Conservation (phyloP, 2,888 invertebrate genomes). For the Caenorhabditis drosophilae region DNA sequence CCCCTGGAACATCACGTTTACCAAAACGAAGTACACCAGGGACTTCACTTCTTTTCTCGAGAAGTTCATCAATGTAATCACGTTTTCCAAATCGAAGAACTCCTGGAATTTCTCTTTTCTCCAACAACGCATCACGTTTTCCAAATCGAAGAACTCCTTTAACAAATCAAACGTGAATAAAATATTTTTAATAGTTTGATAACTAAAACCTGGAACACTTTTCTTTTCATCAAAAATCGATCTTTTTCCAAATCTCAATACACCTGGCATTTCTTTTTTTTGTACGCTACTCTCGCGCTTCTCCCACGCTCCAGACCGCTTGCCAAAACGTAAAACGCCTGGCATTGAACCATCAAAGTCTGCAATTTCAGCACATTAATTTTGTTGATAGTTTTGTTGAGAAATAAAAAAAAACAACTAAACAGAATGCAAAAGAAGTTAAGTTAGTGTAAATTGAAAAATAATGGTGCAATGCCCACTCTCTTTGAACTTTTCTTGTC, state of each 20-base stretch:
- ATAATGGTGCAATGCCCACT: too few species aligned
- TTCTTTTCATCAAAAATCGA: constrained; percentile 45
- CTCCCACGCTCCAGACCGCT: constrained; percentile 49
- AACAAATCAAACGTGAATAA: constrained; percentile 1
- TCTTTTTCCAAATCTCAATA: constrained; percentile 51
- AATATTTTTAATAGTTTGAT: constrained; percentile 5
- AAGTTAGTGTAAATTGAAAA: too few species aligned
- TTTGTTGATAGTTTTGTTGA: too few species aligned
- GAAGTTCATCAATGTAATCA: constrained; percentile 25
- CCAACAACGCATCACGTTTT: constrained; percentile 37
- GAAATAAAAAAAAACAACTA: too few species aligned
- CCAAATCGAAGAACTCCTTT: constrained; percentile 51
- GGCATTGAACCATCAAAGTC: constrained; percentile 60
- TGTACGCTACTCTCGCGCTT: constrained; percentile 38
- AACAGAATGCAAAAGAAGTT: too few species aligned
- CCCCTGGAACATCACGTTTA: constrained; percentile 52
- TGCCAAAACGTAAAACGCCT: constrained; percentile 65
- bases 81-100: constrained; percentile 40
- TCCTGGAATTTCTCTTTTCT: constrained; percentile 46
- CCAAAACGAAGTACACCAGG: constrained; percentile 53
- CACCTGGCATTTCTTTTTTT: constrained; percentile 52
- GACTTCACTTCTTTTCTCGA: constrained; percentile 38
- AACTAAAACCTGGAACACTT: constrained; percentile 46
- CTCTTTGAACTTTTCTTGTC: not conserved
- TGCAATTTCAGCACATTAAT: constrained; percentile 10